A percentile compares a stretch with the other conserved stretches of the same genome.
phyloP scores from a whole-genome alignment of 2,888 invertebrate genomes.

The Alloscopus bannaensis region DNA sequence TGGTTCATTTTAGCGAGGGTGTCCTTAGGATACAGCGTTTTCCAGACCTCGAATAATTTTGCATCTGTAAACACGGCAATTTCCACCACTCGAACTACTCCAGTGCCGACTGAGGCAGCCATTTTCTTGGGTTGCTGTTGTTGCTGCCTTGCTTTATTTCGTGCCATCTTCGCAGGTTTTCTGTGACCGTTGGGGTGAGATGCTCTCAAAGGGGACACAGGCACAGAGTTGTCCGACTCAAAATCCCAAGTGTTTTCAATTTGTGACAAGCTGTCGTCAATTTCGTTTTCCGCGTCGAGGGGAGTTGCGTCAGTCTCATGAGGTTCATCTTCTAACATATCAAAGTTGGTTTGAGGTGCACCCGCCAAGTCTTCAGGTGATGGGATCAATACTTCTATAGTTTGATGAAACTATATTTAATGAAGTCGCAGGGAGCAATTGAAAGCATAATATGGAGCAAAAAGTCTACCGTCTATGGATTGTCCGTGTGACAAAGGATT shows the following conservation, averaged over 20 bases:
- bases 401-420: neutral
- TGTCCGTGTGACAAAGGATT: neutral
- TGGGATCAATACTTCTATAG: neutral
- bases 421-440: neutral
- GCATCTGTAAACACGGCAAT: conserved; percentile 64
- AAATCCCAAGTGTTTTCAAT: neutral
- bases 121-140: too few species aligned
- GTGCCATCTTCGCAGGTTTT: neutral
- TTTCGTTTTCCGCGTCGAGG: neutral
- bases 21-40: conserved; percentile 40
- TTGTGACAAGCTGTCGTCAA: too few species aligned
- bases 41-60: conserved; percentile 34
- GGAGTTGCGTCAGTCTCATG: neutral
- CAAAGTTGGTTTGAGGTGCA: neutral
- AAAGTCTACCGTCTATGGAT: conserved; percentile 5
- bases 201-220: too few species aligned
- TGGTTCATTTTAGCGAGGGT: conserved; percentile 46
- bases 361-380: conserved; percentile 5
- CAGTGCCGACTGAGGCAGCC: neutral
- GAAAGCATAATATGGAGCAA: neutral
- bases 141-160: conserved; percentile 5
- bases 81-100: conserved; percentile 58
- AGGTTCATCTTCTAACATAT: conserved; percentile 11
- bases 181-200: conserved; percentile 18
- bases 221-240: neutral